A percentile compares a stretch with the other conserved stretches of the same genome.
phyloP scores from a whole-genome alignment of 2,888 invertebrate genomes.

The Eupelmus urozonus region DNA sequence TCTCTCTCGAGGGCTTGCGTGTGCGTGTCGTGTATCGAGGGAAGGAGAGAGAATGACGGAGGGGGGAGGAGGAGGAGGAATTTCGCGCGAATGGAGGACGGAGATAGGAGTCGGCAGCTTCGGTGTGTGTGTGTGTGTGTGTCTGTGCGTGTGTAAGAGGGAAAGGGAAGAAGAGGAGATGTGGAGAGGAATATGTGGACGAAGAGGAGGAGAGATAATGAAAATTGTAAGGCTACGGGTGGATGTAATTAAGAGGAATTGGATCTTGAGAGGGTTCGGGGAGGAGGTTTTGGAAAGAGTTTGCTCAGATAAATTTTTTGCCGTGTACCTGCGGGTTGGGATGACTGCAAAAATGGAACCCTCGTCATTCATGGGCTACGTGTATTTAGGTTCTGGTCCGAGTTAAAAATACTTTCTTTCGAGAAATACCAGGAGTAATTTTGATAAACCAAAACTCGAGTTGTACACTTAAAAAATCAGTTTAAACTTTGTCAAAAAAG shows the following conservation, averaged over 20 bases:
- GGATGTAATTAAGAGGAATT: conserved; percentile 24
- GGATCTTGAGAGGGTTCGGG: background rate
- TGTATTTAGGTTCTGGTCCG: no score
- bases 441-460: no score
- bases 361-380: no score
- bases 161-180: background rate
- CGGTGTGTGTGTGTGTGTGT: no score
- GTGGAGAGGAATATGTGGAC: background rate
- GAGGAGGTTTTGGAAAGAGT: no score
- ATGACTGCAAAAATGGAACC: no score
- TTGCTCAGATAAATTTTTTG: no score
- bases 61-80: conserved; percentile 8
- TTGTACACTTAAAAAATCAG: no score
- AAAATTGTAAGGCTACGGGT: conserved; percentile 4
- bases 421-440: no score
- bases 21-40: background rate
- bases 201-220: conserved; percentile 31
- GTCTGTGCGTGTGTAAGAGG: background rate
- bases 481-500: no score
- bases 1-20: background rate
- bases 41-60: conserved; percentile 4
- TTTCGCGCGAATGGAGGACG: conserved; percentile 49
- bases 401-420: no score
- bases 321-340: no score
- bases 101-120: conserved; percentile 29